Conservation (phyloP, 2,113 vertebrate species). For the Panurus biarmicus region DNA sequence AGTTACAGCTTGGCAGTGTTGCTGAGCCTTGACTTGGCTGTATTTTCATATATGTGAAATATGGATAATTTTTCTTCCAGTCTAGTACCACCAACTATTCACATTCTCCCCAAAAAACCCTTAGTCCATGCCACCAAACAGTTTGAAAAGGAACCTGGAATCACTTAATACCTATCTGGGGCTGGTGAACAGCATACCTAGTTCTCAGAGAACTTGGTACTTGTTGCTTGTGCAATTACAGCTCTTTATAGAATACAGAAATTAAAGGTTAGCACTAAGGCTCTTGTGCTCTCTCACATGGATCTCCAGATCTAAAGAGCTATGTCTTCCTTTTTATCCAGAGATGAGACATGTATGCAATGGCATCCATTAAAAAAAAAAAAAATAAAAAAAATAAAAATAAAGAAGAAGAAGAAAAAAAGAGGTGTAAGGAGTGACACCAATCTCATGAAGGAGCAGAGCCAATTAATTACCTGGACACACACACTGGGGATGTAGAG, state of each 20-base stretch:
- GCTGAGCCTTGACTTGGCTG: background rate
- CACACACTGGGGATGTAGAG: fast-evolving
- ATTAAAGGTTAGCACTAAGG: background rate
- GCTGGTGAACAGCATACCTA: background rate
- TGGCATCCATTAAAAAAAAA: background rate
- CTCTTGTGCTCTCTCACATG: background rate
- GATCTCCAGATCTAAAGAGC: background rate
- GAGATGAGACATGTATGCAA: background rate
- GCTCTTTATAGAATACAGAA: background rate
- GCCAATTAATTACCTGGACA: fast-evolving
- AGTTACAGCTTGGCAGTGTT: background rate
- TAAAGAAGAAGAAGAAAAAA: background rate
- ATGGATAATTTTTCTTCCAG: background rate
- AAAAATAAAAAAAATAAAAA: background rate
- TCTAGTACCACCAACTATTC: background rate
- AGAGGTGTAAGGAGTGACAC: background rate
- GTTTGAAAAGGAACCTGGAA: background rate
- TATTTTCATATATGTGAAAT: background rate
- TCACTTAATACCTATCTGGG: background rate
- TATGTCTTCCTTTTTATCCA: background rate
- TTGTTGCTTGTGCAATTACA: background rate
- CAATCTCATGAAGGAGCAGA: background rate
- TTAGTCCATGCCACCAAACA: background rate
- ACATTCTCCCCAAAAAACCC: background rate
- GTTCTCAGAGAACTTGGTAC: background rate